Evolutionary conservation across 2,113 vertebrate species (phyloP).

Genomic region (Phylloscopus trochilus): DNA sequence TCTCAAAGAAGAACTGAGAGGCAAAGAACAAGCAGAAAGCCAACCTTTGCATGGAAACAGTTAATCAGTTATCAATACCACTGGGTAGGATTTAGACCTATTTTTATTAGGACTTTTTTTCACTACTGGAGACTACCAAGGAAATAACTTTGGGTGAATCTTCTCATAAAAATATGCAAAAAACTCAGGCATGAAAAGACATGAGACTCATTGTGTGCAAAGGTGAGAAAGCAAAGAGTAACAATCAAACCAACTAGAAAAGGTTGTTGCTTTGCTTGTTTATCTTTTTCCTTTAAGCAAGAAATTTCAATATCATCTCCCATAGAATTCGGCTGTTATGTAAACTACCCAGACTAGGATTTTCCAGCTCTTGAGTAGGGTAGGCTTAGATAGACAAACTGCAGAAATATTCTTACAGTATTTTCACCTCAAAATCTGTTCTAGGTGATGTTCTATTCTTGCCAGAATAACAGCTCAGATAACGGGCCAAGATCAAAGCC

Average conservation of each 20-base stretch:
- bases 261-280: background rate
- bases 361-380: background rate
- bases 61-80: background rate
- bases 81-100: background rate
- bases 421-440: background rate
- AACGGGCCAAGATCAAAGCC: background rate
- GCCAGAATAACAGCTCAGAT: background rate
- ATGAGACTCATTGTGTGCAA: background rate
- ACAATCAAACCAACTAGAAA: background rate
- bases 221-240: background rate
- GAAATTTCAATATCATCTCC: background rate
- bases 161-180: background rate
- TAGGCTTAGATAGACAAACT: background rate
- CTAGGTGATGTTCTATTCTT: background rate
- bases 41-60: background rate
- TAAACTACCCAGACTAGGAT: background rate
- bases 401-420: background rate
- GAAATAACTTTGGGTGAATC: background rate
- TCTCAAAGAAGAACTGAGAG: background rate
- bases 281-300: background rate
- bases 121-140: background rate
- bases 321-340: background rate
- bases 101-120: background rate
- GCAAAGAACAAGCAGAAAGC: background rate
- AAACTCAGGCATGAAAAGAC: background rate